Conservation (phyloP, 2,888 invertebrate genomes). For the Carterocephalus palaemon region DNA sequence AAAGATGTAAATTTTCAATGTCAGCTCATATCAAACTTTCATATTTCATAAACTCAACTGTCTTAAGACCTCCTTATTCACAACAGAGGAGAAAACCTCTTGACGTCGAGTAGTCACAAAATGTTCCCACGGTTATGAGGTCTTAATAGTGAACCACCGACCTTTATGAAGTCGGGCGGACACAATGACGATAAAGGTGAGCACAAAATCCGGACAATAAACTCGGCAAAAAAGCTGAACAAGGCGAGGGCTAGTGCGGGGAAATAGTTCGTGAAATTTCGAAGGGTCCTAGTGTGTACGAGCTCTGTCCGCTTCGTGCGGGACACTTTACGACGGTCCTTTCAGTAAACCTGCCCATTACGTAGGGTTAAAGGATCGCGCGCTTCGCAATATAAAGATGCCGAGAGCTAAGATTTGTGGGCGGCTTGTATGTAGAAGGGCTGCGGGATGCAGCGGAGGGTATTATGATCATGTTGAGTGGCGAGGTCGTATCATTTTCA, state of each 20-base stretch:
- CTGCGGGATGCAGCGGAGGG: constrained; percentile 66
- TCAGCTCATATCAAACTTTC: too few relatives aligned
- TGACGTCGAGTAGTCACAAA: constrained; percentile 14
- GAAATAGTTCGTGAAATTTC: constrained; percentile 78
- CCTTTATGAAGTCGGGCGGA: constrained; percentile 76
- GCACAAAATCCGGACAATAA: constrained; percentile 78
- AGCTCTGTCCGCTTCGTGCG: constrained; percentile 43
- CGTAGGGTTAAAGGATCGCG: constrained; percentile 76
- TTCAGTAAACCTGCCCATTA: constrained; percentile 76
- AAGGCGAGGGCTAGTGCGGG: constrained; percentile 72
- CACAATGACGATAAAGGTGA: constrained; percentile 79
- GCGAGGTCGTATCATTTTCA: constrained; percentile 72
- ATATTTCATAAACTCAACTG: too few relatives aligned
- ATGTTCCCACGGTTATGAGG: constrained; percentile 77
- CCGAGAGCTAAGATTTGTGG: constrained; percentile 75
- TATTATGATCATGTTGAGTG: constrained; percentile 74
- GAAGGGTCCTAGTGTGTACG: constrained; percentile 60
- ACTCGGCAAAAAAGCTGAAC: constrained; percentile 72
- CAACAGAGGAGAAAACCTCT: neutral
- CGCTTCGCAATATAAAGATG: constrained; percentile 75
- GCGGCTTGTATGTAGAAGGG: constrained; percentile 75
- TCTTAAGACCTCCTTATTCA: too few relatives aligned
- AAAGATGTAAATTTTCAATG: too few relatives aligned
- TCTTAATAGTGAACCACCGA: constrained; percentile 70
- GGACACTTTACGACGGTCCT: constrained; percentile 77